Evolutionary conservation across 2,888 invertebrate species (phyloP), one percentile per base, ranked within the genome.

Genomic region (Drosophila neonasuta): DNA sequence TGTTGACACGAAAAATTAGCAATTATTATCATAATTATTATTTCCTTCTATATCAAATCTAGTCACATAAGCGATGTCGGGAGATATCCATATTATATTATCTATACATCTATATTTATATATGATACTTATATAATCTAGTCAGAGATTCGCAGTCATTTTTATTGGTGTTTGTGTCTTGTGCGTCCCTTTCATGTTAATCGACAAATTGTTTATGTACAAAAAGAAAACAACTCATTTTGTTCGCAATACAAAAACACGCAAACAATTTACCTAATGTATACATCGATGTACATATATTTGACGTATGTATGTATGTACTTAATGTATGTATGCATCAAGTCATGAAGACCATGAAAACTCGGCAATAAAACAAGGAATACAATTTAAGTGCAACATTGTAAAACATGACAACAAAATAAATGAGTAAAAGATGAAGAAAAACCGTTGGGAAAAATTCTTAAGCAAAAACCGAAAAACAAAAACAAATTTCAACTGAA

Each of bases 321-420:
- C 24, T 24, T 24, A 24, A 30, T 69, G 34, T 56, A 52, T 52
- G 36, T 59, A 68, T 51, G 15, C 20, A 61, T 32, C 71, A 62
- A 74, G 74, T 71, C 66, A 78, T 70, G 76, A 74, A 74, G 67
- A 79, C 55, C 55, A 44, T 36, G 36, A 55, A 55, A 55, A 55
- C 63, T 67, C 74, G 65, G 78, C 73, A 67, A 65, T 64, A 76
- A 76, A 71, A 66, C 68, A 71, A 73, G 71, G 74, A 77, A 79
- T 71, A 81, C 74, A 68, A 74, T 80, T 84, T 84, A 83, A 83
- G 86, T 75, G 86, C 82, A 83, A 81, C 81, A 74, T 81, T 84
- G 83, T 83, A 86, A 86, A 83, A 80, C 82, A 86, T 80, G 79
- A 77, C 76, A 71, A 73, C 51, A 68, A 71, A 46, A 68, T 50